phyloP scores from a whole-genome alignment of 2,113 vertebrate species.

The Sterna hirundo region DNA sequence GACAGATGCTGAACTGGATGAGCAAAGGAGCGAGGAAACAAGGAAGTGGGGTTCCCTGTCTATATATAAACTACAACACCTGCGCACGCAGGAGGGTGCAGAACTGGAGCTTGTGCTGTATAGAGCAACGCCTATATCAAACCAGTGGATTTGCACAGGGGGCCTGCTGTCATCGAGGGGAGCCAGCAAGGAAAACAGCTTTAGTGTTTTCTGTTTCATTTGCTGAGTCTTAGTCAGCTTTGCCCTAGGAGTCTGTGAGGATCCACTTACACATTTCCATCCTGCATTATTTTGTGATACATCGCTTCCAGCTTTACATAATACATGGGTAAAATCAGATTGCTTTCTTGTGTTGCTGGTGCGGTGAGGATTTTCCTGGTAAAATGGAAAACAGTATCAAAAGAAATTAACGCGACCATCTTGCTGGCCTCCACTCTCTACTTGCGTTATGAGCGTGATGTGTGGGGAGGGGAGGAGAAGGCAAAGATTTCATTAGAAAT shows the following conservation, averaged over 20 bases:
- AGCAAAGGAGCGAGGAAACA: neutral
- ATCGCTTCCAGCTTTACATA: neutral
- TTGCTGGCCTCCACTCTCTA: neutral
- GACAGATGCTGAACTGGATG: neutral
- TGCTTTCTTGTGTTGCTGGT: neutral
- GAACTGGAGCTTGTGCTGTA: neutral
- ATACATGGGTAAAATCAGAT: neutral
- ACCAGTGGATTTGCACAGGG: neutral
- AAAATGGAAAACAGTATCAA: neutral
- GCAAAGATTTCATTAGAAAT: neutral
- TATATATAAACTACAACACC: neutral
- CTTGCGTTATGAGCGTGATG: neutral
- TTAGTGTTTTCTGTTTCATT: neutral
- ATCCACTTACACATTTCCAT: neutral
- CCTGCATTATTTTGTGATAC: neutral
- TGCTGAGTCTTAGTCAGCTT: constrained; percentile 15
- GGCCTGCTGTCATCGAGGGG: neutral
- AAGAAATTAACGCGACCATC: neutral
- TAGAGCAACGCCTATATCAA: neutral
- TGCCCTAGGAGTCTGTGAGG: neutral
- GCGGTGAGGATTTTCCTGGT: neutral
- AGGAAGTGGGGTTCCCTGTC: neutral
- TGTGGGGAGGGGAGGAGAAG: neutral
- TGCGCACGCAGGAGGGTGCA: neutral
- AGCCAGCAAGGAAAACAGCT: neutral